These are phyloP conservation scores for Brachyopa scutellaris DNA, from an alignment of 2,888 invertebrate genomes.

Conservation along the genomic window DNA sequence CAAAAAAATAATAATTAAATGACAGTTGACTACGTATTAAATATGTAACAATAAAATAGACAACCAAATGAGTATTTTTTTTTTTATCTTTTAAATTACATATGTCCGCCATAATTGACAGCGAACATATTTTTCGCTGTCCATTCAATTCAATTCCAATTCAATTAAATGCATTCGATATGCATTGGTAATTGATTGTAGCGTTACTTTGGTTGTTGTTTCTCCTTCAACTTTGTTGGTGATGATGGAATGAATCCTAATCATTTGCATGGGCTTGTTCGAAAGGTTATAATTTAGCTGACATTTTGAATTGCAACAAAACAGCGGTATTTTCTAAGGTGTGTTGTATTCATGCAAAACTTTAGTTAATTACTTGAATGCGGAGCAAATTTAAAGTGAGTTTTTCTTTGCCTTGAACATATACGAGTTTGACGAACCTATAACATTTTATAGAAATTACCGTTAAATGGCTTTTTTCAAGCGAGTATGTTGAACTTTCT, in stretches of 20 bases:
- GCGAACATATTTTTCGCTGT: constrained; percentile 5
- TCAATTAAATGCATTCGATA: constrained; percentile 21
- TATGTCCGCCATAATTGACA: constrained; percentile 7
- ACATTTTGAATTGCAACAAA: constrained; percentile 41
- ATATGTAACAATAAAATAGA: neutral
- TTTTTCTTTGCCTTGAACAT: constrained; percentile 3
- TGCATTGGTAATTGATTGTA: constrained; percentile 18
- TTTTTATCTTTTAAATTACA: no score
- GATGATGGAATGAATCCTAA: neutral
- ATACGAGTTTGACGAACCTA: constrained; percentile 11
- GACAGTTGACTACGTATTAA: no score
- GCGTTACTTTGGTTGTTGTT: no score
- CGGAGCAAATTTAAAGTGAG: no score
- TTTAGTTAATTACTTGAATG: no score
- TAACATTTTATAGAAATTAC: constrained; percentile 31
- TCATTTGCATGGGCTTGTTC: constrained; percentile 24
- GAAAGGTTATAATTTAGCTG: constrained; percentile 41
- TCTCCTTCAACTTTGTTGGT: no score
- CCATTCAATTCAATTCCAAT: constrained; percentile 21
- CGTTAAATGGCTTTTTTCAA: constrained; percentile 2
- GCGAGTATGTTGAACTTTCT: no score
- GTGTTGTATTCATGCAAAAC: no score
- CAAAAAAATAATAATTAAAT: neutral
- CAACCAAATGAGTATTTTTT: neutral
- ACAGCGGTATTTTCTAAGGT: constrained; percentile 15